phyloP scores from a whole-genome alignment of 1,140 invertebrate species.

The Belonocnema kinseyi region DNA sequence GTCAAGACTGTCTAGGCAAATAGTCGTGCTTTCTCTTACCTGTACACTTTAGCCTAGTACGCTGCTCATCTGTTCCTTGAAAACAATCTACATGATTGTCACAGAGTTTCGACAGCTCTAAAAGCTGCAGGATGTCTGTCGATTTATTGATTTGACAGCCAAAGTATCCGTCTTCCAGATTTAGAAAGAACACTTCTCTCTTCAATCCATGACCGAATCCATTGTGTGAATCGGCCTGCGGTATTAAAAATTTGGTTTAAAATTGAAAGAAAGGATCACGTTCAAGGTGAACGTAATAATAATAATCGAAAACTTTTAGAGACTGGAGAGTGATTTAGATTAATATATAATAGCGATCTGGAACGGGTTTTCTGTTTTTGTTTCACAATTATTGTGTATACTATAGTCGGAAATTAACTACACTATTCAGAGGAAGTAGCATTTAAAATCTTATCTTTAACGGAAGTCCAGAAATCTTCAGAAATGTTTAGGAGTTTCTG shows the following conservation, averaged over 20 bases:
- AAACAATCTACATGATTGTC: slow-evolving; percentile 93
- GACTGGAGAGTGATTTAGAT: not conserved
- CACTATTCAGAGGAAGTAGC: too few relatives aligned
- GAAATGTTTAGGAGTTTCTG: too few relatives aligned
- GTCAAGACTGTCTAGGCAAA: not conserved
- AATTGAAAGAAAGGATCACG: not conserved
- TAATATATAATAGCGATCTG: too few relatives aligned
- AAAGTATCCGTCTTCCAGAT: slow-evolving; percentile 97
- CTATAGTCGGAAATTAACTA: too few relatives aligned
- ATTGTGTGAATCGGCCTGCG: slow-evolving; percentile 84
- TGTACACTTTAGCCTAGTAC: slow-evolving; percentile 93
- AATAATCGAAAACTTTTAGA: slow-evolving; percentile 4
- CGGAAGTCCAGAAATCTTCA: too few relatives aligned
- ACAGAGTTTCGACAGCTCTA: slow-evolving; percentile 95
- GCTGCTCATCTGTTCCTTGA: slow-evolving; percentile 92
- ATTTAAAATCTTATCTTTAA: too few relatives aligned
- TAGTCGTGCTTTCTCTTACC: slow-evolving; percentile 77
- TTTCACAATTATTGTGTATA: too few relatives aligned
- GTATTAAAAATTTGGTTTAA: not conserved
- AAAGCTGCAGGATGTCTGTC: slow-evolving; percentile 93
- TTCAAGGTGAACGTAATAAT: not conserved
- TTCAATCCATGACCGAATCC: slow-evolving; percentile 87
- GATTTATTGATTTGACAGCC: slow-evolving; percentile 98
- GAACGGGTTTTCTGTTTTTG: too few relatives aligned
- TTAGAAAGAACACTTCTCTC: slow-evolving; percentile 96